These are phyloP conservation scores for Siniperca scherzeri DNA, from an alignment of 2,797 vertebrate genomes.

Conservation along the genomic window DNA sequence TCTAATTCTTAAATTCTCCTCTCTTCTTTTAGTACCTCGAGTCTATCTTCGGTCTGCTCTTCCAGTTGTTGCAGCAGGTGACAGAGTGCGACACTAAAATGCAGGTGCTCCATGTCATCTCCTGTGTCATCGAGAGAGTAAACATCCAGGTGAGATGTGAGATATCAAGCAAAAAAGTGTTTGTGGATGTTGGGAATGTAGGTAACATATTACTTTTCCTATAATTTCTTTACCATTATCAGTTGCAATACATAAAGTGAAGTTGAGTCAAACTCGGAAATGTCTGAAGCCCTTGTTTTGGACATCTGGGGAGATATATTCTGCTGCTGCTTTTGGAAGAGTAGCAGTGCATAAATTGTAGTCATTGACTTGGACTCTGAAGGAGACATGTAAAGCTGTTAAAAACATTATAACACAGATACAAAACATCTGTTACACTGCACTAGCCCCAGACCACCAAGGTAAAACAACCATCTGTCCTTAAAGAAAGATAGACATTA, in stretches of 20 bases:
- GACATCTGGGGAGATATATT: neutral
- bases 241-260: neutral
- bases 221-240: neutral
- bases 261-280: slow-evolving; percentile 7
- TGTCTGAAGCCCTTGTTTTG: slow-evolving; percentile 23
- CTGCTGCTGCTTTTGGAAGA: slow-evolving; percentile 24
- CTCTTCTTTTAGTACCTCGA: slow-evolving; percentile 90
- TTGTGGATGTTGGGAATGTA: neutral
- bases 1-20: neutral
- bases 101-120: slow-evolving; percentile 97
- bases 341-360: slow-evolving; percentile 19
- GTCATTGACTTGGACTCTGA: slow-evolving; percentile 17
- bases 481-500: slow-evolving; percentile 18
- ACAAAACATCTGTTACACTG: slow-evolving; percentile 44
- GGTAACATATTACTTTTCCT: neutral
- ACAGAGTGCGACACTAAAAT: slow-evolving; percentile 98
- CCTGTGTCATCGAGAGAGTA: slow-evolving; percentile 97
- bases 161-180: neutral
- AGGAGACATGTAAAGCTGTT: slow-evolving; percentile 23
- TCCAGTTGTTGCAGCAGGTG: slow-evolving; percentile 96
- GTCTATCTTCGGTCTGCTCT: slow-evolving; percentile 94
- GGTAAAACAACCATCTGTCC: slow-evolving; percentile 34
- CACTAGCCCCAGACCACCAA: slow-evolving; percentile 23
- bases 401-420: slow-evolving; percentile 25
- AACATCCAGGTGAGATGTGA: slow-evolving; percentile 90